A percentile compares a stretch with the other conserved stretches of the same genome.
Conservation (phyloP, 30 jellyfish, hydroid and myxozoan genomes). For the Nemopilema nomurai region DNA sequence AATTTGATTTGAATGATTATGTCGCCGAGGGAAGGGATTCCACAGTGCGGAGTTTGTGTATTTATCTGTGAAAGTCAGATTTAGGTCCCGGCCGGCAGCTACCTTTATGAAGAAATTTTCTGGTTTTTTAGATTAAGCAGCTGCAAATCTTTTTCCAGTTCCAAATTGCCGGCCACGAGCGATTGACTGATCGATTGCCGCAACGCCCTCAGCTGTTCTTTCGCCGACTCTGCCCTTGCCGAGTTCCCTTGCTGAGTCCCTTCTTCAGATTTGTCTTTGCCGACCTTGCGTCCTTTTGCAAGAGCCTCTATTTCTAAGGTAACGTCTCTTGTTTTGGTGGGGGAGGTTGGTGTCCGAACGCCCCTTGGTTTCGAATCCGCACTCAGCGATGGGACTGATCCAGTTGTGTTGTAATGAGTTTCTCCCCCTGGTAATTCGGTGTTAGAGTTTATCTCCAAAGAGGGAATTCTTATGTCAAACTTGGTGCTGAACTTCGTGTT, state of each 20-base stretch:
- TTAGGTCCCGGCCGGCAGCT: not conserved
- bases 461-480: not conserved
- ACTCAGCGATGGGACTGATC: not conserved
- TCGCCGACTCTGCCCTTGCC: conserved; percentile 1
- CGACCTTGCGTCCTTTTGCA: not conserved
- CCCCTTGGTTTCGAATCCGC: not conserved
- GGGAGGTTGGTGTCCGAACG: not conserved
- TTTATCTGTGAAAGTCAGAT: not conserved
- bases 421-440: not conserved
- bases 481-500: too few species aligned
- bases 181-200: not conserved
- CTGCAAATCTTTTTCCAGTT: conserved; percentile 20
- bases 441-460: not conserved
- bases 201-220: conserved; percentile 3
- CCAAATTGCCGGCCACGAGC: not conserved
- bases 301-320: not conserved
- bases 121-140: not conserved
- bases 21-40: too few species aligned
- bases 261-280: not conserved
- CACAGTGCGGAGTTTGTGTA: not conserved
- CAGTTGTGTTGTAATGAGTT: not conserved
- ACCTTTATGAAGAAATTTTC: not conserved
- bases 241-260: not conserved
- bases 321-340: not conserved
- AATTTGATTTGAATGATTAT: too few species aligned